phyloP scores from a whole-genome alignment of 2,888 invertebrate species.

The Antheraea assamensis region DNA sequence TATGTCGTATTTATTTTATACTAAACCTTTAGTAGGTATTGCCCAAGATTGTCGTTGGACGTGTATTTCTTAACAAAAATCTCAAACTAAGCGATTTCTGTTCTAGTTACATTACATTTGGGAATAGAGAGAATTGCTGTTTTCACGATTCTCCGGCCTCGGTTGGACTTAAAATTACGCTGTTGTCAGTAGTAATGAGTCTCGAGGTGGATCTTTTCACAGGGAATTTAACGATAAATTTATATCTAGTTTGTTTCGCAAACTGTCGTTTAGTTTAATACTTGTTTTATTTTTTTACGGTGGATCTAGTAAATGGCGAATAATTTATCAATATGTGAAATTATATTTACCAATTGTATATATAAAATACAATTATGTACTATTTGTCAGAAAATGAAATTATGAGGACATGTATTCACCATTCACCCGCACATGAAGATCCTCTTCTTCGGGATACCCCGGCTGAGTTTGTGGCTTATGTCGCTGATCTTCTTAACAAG shows the following conservation, averaged over 20 bases:
- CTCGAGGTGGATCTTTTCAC: constrained; percentile 1
- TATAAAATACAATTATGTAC: no score
- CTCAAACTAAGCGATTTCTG: constrained; percentile 9
- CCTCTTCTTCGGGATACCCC: no score
- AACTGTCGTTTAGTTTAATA: background rate
- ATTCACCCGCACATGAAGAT: no score
- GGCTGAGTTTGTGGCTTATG: no score
- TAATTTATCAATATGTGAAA: background rate
- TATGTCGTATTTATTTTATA: background rate
- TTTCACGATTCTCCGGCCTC: constrained; percentile 6
- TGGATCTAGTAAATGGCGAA: background rate
- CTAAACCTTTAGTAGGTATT: background rate
- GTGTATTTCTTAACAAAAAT: constrained; percentile 7
- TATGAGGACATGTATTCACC: no score
- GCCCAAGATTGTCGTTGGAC: background rate
- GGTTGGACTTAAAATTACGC: constrained; percentile 7
- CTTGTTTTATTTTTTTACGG: background rate
- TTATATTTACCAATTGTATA: no score
- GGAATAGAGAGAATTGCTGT: constrained; percentile 11
- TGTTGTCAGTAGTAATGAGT: constrained; percentile 11
- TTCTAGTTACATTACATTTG: constrained; percentile 2
- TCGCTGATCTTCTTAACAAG: no score
- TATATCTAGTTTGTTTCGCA: background rate
- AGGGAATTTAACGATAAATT: background rate
- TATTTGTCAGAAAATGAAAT: no score